These are phyloP conservation scores for Masnerella sp. DNA, from an alignment of 2,888 invertebrate genomes.

Conservation along the genomic window DNA sequence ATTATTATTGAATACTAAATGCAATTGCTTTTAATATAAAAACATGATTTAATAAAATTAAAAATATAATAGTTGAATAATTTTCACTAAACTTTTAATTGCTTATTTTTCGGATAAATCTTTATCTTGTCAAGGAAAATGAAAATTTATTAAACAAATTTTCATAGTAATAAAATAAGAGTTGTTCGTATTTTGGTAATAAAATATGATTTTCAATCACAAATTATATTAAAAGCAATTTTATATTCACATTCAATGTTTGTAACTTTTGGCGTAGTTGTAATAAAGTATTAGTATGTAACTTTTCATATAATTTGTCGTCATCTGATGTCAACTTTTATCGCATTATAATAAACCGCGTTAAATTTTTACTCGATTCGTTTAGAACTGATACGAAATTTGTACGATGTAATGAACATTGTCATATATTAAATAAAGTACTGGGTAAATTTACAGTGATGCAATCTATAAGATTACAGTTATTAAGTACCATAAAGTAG, in stretches of 20 bases:
- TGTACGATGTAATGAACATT: constrained; percentile 28
- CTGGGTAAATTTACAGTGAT: constrained; percentile 3
- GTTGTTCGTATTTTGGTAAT: no score
- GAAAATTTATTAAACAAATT: no score
- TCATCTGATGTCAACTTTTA: constrained; percentile 63
- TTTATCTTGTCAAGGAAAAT: no score
- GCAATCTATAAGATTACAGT: constrained; percentile 1
- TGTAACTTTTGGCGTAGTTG: constrained; percentile 66
- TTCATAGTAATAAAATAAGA: no score
- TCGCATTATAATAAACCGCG: constrained; percentile 33
- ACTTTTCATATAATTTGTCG: constrained; percentile 63
- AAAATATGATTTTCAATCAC: no score
- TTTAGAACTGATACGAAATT: constrained; percentile 23
- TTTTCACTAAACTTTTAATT: no score
- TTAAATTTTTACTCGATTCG: constrained; percentile 28
- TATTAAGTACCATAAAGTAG: background rate
- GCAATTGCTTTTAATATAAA: no score
- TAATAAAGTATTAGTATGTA: constrained; percentile 64
- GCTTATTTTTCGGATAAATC: no score
- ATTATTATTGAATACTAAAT: no score
- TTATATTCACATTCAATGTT: constrained; percentile 66
- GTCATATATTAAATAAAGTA: background rate
- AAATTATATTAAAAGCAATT: constrained; percentile 52
- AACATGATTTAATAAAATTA: no score
- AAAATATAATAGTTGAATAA: no score